Evolutionary conservation across 2,797 vertebrate genomes (phyloP), one percentile per base, ranked within the genome.

Genomic region (Podarcis siculus): DNA sequence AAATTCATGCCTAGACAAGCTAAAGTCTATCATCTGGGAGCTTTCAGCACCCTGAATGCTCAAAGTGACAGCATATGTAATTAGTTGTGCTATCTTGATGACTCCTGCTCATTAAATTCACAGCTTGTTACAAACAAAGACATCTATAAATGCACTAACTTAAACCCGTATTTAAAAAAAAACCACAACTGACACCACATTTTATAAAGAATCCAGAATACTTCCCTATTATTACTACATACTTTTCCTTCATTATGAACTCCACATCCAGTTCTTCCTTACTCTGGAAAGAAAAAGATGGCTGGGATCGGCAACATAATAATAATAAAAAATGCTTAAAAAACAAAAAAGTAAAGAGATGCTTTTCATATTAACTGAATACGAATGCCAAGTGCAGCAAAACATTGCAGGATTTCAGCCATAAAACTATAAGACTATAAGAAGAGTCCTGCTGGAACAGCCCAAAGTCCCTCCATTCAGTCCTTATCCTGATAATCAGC

Each of bases 201-300:
- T 27, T 66, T 23, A 66, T 30, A 66, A 82, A 6, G 25, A 82
- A 82, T 30, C 10, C 30, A 71, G 21, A 72, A 69, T 69, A 42
- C 30, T 76, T 42, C 37, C 71, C 10, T 79, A 42, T 2, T 32
- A 12, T 25, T 35, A 37, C 42, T 75, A 93, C 91, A 96, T 90
- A 98, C 97, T 90, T 96, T 73, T 93, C 37, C 79, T 95, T 94
- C 67, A 97, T 49, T 45, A 95, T 92, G 92, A 98, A 97, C 42
- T 97, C 97, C 82, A 98, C 90, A 2, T 96, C 95, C 85, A 98
- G 93, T 89, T 96, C 92, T 76, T 95, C 95, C 1, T 93, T 87
- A 61, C 45, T 90, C 97, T 97, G 82, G 58, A 91, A 90, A 35
- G 6, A 79, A 66, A 79, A 82, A 85, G 49, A 75, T 76, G 35